A percentile compares a stretch with the other conserved stretches of the same genome.
These are phyloP conservation scores for Lamellibrachia satsuma DNA, from an alignment of 2,888 invertebrate species.

Conservation along the genomic window DNA sequence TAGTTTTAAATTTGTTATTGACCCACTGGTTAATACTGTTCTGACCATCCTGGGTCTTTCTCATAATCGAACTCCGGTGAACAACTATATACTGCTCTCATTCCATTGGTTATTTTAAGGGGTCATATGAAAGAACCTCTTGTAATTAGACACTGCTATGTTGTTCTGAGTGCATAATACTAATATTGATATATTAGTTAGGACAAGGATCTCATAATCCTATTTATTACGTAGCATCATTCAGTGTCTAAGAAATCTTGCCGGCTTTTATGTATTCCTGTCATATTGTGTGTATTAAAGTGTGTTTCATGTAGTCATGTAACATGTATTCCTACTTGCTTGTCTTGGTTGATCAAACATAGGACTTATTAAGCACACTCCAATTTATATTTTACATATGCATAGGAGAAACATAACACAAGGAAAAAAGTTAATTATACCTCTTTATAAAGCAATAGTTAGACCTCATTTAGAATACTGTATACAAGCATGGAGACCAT, in stretches of 20 bases:
- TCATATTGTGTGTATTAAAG: neutral
- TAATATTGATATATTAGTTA: constrained; percentile 4
- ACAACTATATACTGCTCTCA: neutral
- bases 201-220: constrained; percentile 1
- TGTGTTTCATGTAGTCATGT: neutral
- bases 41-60: neutral
- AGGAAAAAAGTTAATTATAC: too few species aligned
- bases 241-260: neutral
- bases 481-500: too few species aligned
- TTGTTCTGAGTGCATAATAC: constrained; percentile 13
- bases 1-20: constrained; percentile 14
- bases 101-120: neutral
- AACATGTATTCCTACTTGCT: neutral
- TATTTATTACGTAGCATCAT: neutral
- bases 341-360: too few species aligned
- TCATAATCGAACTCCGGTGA: neutral
- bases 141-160: neutral
- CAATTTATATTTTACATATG: too few species aligned
- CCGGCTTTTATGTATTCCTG: neutral
- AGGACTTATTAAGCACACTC: too few species aligned
- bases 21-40: neutral
- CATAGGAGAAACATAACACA: too few species aligned
- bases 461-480: too few species aligned
- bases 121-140: neutral
- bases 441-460: too few species aligned